Evolutionary conservation across 2,888 invertebrate species (phyloP), one percentile per base, ranked within the genome.

Genomic region (Mythimna ferrago): DNA sequence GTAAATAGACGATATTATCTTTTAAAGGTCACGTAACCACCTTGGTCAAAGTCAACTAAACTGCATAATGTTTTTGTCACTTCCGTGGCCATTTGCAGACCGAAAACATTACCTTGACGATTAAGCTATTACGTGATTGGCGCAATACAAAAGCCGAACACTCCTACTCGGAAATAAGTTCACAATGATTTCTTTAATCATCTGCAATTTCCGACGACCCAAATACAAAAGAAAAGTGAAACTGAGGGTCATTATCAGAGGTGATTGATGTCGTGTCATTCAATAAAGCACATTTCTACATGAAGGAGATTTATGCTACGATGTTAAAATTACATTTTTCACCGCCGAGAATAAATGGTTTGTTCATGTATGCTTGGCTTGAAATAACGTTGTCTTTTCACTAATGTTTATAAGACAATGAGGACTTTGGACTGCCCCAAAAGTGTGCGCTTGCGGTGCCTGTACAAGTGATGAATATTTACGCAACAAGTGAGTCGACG

Each of bases 171-270:
- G 88, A 89, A 89, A 90, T 88, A 72, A 82, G 80, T 85, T 66
- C 72, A 89, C 87, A 89, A 89, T 88, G 82, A 87, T 87, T 86
- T 86, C 86, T 89, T 88, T 88, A 87, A 89, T 90, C 89, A 88
- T 83, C 80, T 81, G 76, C 84, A 85, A 87, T 89, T 85, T 87
- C 83, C 76, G 70, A 78, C 83, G 82, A 84, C 88, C 89, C 83
- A 89, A 80, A 88, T 89, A 87, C 88, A 89, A 91, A 89, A 88
- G 89, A 89, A 91, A 91, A 92, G 90, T 91, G 90, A 92, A 91
- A 91, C 89, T 86, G 85, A 87, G 84, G 88, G 86, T 90, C 91
- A 90, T 90, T 91, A 90, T 78, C 77, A 84, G 75, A 69, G 78
- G 85, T 92, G 91, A 92, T 91, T 89, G 86, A 91, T 92, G 88